A percentile compares a stretch with the other conserved stretches of the same genome.
phyloP scores from a whole-genome alignment of 2,113 vertebrate species.

The Aptenodytes forsteri region DNA sequence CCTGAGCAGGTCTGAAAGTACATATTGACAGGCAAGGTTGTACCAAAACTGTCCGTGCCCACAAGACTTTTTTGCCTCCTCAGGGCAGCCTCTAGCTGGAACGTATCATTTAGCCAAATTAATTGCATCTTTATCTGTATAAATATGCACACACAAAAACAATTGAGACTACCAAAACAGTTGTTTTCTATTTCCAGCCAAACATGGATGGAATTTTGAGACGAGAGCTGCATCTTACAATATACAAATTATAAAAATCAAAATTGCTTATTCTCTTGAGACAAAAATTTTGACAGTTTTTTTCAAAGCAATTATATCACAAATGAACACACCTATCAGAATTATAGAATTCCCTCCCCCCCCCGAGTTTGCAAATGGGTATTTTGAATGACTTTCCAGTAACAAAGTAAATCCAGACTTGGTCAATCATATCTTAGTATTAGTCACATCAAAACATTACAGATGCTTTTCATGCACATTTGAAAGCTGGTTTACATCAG shows the following conservation, averaged over 20 bases:
- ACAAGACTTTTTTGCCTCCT: neutral
- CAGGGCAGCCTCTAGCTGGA: neutral
- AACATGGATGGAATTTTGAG: neutral
- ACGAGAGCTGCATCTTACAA: neutral
- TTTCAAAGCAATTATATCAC: neutral
- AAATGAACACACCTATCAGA: neutral
- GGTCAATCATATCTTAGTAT: neutral
- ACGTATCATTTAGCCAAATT: neutral
- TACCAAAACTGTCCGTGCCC: neutral
- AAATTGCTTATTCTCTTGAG: neutral
- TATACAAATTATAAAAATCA: neutral
- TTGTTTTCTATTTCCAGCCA: neutral
- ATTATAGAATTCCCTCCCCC: rapidly evolving
- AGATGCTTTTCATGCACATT: constrained; percentile 13
- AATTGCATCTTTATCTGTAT: neutral
- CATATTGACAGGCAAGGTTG: neutral
- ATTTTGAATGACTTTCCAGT: neutral
- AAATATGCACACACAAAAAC: neutral
- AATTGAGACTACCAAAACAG: neutral
- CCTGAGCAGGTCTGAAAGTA: neutral
- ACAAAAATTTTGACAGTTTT: neutral
- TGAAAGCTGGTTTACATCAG: constrained; percentile 24
- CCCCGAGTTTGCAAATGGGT: neutral
- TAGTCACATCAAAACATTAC: neutral
- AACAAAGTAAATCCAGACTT: neutral